Evolutionary conservation across 2,888 invertebrate species (phyloP).

Genomic region (Cephus sareptanus): DNA sequence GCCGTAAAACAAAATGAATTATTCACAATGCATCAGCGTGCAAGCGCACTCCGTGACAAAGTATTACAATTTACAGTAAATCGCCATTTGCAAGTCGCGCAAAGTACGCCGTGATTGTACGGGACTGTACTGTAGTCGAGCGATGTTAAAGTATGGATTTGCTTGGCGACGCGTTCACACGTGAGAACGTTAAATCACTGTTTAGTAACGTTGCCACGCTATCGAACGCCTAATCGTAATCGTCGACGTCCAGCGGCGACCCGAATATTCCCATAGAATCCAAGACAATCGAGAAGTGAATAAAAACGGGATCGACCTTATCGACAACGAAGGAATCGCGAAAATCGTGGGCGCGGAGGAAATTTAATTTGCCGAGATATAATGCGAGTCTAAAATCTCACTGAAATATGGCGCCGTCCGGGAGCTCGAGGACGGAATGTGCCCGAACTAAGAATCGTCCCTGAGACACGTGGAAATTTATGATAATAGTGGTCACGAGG

Average conservation of each 20-base stretch:
- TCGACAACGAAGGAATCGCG: not conserved
- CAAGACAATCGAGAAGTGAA: not conserved
- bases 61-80: slow-evolving; percentile 38
- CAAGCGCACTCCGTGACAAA: slow-evolving; percentile 36
- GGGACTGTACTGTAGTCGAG: not conserved
- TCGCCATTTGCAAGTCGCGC: slow-evolving; percentile 39
- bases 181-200: not conserved
- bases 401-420: not conserved
- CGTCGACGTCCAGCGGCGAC: not conserved
- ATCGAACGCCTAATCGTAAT: not conserved
- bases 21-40: slow-evolving; percentile 35
- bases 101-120: slow-evolving; percentile 6
- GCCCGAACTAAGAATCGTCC: slow-evolving; percentile 16
- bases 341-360: not conserved
- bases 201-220: not conserved
- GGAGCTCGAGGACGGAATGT: slow-evolving; percentile 1
- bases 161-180: not conserved
- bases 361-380: not conserved
- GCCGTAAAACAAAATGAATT: slow-evolving; percentile 41
- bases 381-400: not conserved
- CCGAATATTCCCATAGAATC: not conserved
- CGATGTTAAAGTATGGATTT: not conserved
- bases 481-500: slow-evolving; percentile 28
- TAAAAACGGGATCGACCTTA: too few species aligned
- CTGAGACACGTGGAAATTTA: slow-evolving; percentile 23